Evolutionary conservation across 2,113 vertebrate species (phyloP).

Genomic region (Oophaga pumilio): DNA sequence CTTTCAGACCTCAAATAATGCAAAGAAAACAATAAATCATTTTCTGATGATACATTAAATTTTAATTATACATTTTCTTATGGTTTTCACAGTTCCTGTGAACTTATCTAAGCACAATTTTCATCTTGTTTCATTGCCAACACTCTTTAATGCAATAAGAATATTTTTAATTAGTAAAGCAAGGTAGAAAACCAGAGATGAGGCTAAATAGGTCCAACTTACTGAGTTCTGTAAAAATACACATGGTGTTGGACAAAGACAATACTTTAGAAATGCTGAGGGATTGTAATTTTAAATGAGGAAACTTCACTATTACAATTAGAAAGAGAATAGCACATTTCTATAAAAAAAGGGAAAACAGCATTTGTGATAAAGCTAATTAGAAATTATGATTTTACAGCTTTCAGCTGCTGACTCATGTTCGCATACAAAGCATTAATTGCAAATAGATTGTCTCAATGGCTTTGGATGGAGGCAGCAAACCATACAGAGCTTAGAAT

Average conservation of each 20-base stretch:
- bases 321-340: conserved; percentile 27
- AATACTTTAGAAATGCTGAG: background rate
- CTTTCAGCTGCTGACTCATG: conserved; percentile 37
- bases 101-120: no score
- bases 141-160: background rate
- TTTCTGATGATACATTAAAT: no score
- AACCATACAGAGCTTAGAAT: background rate
- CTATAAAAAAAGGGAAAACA: conserved; percentile 1
- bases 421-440: conserved; percentile 22
- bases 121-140: no score
- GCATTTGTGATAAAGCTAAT: conserved; percentile 32
- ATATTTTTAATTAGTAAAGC: background rate
- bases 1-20: no score
- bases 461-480: background rate
- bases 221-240: background rate
- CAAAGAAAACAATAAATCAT: no score
- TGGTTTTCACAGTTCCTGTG: no score
- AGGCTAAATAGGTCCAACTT: background rate
- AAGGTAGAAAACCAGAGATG: no score
- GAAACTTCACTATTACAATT: background rate
- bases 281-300: background rate
- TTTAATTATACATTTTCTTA: no score
- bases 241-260: background rate
- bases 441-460: conserved; percentile 15
- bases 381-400: conserved; percentile 31